Base-by-base conservation (phyloP, 2,797 vertebrate genomes). In the Anas capensis region DNA sequence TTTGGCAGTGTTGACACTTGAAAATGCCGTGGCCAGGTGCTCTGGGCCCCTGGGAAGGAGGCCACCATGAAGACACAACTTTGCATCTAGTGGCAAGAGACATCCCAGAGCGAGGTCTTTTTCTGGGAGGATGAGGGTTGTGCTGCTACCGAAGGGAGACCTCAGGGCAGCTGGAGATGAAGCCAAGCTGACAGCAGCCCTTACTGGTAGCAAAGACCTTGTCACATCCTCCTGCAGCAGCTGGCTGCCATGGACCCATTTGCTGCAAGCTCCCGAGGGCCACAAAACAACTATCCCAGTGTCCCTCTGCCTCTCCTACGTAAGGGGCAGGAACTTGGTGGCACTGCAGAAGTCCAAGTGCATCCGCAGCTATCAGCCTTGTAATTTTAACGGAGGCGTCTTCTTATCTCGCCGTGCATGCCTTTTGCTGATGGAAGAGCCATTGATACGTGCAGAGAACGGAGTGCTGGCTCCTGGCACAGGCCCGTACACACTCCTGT, bases 271-370 rank as follows among this genome's bases (percentile, higher is more conserved):
- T 78, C 26, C 29, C 2, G 23, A 75, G 36, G 31, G 29, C n/a
- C 57, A 56, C 0, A 15, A 17, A 31, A 23, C 34, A 65, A 12
- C 21, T 17, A 14, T 18, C 23, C n/a, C 33, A 65, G 26, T 26
- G 15, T 64, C 64, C 15, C 44, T 72, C 68, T 0, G 0, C 24
- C 16, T 68, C n/a, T 68, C 29, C 40, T 27, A 11, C 0, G 0
- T 12, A 8, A 19, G 40, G 65, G 15, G 26, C 71, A 78, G 66
- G 61, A 84, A 42, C 29, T 6, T 0, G 0, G 18, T 7, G 46
- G 21, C 17, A 29, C 65, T 57, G 26, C 26, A 51, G 49, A 27
- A 40, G 16, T 21, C 54, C 72, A 76, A 72, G 49, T 0, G 1
- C 13, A 58, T 36, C 33, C 0, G 0, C 1, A 1, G n/a, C 7